These are phyloP conservation scores for Tholera decimalis DNA, from an alignment of 2,888 invertebrate species.

Conservation along the genomic window DNA sequence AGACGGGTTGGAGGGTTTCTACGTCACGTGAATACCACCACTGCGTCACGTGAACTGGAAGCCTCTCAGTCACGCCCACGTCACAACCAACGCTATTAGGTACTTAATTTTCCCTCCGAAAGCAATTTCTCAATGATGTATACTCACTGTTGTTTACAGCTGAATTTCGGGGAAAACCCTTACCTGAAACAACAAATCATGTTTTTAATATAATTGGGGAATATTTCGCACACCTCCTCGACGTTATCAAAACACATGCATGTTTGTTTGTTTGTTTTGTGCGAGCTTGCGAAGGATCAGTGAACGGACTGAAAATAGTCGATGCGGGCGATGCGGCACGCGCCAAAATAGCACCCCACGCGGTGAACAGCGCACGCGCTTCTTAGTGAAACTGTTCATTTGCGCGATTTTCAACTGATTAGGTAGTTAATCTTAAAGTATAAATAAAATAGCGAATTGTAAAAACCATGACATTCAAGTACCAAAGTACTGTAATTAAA, in stretches of 20 bases:
- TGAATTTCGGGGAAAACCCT: constrained; percentile 59
- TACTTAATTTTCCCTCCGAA: constrained; percentile 33
- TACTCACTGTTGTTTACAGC: constrained; percentile 39
- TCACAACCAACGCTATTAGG: constrained; percentile 30
- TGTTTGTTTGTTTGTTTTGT: constrained; percentile 71
- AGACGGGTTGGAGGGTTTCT: constrained; percentile 55
- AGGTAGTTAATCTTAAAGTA: constrained; percentile 12
- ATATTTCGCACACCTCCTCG: constrained; percentile 71
- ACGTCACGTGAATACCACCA: constrained; percentile 51
- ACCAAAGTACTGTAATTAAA: constrained; percentile 56
- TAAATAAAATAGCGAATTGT: constrained; percentile 20
- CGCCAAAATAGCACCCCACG: constrained; percentile 82
- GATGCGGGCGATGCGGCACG: constrained; percentile 69
- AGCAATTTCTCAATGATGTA: constrained; percentile 30
- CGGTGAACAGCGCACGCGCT: constrained; percentile 68
- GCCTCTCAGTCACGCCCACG: constrained; percentile 36
- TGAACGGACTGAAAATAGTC: constrained; percentile 79
- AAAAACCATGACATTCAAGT: constrained; percentile 22
- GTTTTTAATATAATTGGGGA: constrained; percentile 57
- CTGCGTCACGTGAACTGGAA: constrained; percentile 48
- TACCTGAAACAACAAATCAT: constrained; percentile 79
- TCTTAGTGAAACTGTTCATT: constrained; percentile 52
- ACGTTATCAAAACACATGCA: constrained; percentile 66
- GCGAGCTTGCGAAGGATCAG: constrained; percentile 70
- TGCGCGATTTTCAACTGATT: constrained; percentile 36